Evolutionary conservation across 2,113 vertebrate genomes (phyloP).

Genomic region (Dasyprocta punctata): DNA sequence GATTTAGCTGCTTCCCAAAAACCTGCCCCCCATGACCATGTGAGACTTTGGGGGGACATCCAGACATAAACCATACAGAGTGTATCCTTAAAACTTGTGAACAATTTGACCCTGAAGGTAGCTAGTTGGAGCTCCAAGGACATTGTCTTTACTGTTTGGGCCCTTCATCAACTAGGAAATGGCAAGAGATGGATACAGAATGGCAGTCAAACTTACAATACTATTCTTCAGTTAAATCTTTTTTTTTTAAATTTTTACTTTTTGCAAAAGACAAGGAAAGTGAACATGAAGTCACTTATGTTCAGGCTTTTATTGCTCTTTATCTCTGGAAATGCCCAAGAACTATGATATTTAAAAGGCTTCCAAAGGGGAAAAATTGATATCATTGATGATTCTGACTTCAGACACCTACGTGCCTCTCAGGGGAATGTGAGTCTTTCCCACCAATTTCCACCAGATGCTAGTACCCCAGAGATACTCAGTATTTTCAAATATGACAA

Average conservation of each 20-base stretch:
- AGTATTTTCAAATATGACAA: no score
- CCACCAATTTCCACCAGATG: no score
- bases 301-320: neutral
- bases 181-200: neutral
- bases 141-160: neutral
- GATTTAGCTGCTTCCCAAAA: no score
- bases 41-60: no score
- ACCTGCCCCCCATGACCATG: no score
- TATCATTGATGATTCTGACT: no score
- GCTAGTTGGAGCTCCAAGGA: neutral
- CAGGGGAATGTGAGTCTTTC: no score
- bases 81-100: neutral
- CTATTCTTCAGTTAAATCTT: neutral
- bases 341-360: neutral
- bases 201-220: neutral
- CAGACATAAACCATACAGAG: no score
- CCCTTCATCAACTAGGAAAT: neutral
- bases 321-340: neutral
- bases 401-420: no score
- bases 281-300: neutral
- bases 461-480: no score
- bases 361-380: neutral
- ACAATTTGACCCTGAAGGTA: neutral
- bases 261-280: neutral
- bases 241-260: neutral